Percentiles rank a stretch among this genome's conserved stretches.
Conservation (phyloP, 2,113 vertebrate species). For the Collichthys lucidus region DNA sequence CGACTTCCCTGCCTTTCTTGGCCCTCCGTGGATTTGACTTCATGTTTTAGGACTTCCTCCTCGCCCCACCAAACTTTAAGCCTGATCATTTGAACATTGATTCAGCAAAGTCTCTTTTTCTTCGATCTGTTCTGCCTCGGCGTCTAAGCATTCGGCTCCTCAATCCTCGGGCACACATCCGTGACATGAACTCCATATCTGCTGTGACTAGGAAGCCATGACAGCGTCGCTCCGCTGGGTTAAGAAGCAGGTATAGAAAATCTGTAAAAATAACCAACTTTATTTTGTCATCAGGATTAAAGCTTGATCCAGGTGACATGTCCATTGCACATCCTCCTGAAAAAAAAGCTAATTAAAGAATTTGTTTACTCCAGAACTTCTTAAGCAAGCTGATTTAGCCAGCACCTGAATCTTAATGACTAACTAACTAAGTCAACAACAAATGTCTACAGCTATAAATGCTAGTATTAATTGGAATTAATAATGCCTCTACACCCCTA, state of each 20-base stretch:
- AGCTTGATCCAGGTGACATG: background rate
- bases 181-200: background rate
- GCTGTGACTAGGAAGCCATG: background rate
- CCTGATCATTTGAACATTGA: background rate
- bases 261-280: background rate
- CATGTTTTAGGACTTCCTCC: background rate
- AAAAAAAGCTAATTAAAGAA: background rate
- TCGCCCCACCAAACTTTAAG: background rate
- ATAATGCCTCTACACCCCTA: background rate
- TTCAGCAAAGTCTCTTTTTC: background rate
- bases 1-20: background rate
- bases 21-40: background rate
- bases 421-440: background rate
- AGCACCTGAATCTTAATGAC: background rate
- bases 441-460: background rate
- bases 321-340: background rate
- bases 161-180: background rate
- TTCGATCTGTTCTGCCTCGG: background rate
- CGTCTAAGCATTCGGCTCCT: background rate
- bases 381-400: background rate
- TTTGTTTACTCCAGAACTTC: background rate
- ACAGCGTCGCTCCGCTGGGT: background rate
- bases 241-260: background rate
- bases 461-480: background rate
- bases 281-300: background rate